A percentile compares a stretch with the other conserved stretches of the same genome.
Evolutionary conservation across 1,140 invertebrate species (phyloP).

Genomic region (Oncopodura yosiiana): DNA sequence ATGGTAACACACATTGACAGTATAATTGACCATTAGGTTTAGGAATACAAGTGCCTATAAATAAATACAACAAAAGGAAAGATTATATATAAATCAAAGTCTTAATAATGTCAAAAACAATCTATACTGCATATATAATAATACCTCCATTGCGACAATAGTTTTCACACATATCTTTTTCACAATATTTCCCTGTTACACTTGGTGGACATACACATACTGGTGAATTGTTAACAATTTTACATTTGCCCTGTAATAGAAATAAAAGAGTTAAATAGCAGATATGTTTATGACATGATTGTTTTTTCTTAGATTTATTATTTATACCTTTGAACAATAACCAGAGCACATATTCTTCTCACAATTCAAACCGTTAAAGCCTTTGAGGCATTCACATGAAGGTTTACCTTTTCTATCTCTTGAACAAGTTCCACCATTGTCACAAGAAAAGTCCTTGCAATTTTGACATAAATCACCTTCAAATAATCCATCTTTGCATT

Average conservation of each 20-base stretch:
- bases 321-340: too few relatives aligned
- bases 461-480: slow-evolving; percentile 37
- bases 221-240: slow-evolving; percentile 22
- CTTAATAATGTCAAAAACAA: background rate
- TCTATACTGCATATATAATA: slow-evolving; percentile 6
- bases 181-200: slow-evolving; percentile 40
- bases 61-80: background rate
- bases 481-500: slow-evolving; percentile 13
- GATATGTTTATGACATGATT: slow-evolving; percentile 1
- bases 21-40: slow-evolving; percentile 31
- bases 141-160: slow-evolving; percentile 39
- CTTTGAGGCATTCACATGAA: slow-evolving; percentile 40
- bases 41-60: slow-evolving; percentile 33
- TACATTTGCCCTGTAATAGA: slow-evolving; percentile 27
- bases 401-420: slow-evolving; percentile 16
- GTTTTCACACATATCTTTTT: slow-evolving; percentile 40
- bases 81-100: background rate
- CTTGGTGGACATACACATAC: slow-evolving; percentile 41
- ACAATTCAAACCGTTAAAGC: slow-evolving; percentile 40
- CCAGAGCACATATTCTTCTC: slow-evolving; percentile 41
- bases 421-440: slow-evolving; percentile 41
- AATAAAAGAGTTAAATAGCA: slow-evolving; percentile 5
- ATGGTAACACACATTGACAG: slow-evolving; percentile 46
- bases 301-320: too few relatives aligned
- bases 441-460: slow-evolving; percentile 39